phyloP scores from a whole-genome alignment of 2,797 vertebrate species.

The Poecilia gillii region DNA sequence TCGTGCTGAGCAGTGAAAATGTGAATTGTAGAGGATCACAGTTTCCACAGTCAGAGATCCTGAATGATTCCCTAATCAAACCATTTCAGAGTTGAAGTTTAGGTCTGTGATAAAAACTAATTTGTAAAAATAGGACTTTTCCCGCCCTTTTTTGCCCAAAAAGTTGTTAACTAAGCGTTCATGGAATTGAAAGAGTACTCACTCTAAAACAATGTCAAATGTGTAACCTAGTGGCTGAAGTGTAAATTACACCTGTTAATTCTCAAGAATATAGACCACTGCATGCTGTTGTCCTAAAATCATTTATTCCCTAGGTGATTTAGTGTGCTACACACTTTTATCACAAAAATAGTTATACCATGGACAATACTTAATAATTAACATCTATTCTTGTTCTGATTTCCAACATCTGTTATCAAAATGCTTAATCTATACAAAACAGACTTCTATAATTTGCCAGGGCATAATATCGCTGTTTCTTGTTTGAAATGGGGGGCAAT shows the following conservation, averaged over 20 bases:
- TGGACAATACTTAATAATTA: background rate
- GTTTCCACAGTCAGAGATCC: background rate
- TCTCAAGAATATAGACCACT: background rate
- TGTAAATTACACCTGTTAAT: background rate
- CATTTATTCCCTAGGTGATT: background rate
- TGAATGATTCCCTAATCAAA: background rate
- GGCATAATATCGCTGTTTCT: background rate
- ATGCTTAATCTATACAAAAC: slow-evolving; percentile 12
- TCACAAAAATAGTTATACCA: background rate
- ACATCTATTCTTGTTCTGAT: background rate
- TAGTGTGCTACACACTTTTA: background rate
- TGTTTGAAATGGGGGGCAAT: background rate
- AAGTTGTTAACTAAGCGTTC: background rate
- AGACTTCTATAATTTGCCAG: background rate
- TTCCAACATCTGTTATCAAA: slow-evolving; percentile 18
- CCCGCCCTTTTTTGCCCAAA: rapidly evolving
- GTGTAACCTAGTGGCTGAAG: background rate
- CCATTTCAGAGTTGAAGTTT: background rate
- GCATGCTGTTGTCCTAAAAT: background rate
- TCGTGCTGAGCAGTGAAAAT: background rate
- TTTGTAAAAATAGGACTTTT: background rate
- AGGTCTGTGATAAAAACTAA: background rate
- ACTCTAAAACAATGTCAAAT: background rate
- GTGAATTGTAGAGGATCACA: background rate
- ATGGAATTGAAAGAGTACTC: background rate